Evolutionary conservation across 2,888 invertebrate species (phyloP).

Genomic region (Drosophila mercatorum): DNA sequence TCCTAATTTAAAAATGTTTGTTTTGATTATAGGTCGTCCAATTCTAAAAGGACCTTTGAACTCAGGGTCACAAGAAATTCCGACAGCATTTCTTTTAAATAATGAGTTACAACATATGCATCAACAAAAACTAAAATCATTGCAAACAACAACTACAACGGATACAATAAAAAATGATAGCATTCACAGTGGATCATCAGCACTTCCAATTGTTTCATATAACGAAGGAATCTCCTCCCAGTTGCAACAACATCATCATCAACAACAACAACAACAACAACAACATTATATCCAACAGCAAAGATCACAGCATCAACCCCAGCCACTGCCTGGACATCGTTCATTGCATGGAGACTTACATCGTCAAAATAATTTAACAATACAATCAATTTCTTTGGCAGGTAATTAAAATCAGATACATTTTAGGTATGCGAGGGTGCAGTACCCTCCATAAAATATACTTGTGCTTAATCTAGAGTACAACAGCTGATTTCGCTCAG

Average conservation of each 20-base stretch:
- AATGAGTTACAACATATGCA: constrained; percentile 80
- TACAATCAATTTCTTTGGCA: constrained; percentile 67
- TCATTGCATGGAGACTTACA: constrained; percentile 50
- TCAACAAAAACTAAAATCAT: constrained; percentile 60
- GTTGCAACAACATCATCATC: constrained; percentile 73
- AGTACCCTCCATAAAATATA: background rate
- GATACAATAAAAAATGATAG: constrained; percentile 54
- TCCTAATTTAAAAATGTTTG: too few relatives aligned
- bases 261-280: constrained; percentile 60
- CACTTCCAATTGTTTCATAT: constrained; percentile 61
- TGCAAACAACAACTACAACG: constrained; percentile 44
- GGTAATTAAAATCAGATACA: constrained; percentile 26
- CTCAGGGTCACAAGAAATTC: constrained; percentile 47
- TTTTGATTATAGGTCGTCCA: constrained; percentile 77
- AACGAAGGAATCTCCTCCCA: constrained; percentile 68
- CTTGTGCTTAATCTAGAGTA: background rate
- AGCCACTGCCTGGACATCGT: constrained; percentile 30
- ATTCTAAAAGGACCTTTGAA: constrained; percentile 82
- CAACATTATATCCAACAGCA: constrained; percentile 76
- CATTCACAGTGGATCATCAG: constrained; percentile 42
- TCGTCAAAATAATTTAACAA: constrained; percentile 70
- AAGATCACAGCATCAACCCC: constrained; percentile 43
- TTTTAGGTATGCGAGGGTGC: background rate
- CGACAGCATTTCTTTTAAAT: constrained; percentile 63
- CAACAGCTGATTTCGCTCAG: background rate